Percentiles rank a stretch among this genome's conserved stretches.
These are phyloP conservation scores for Drosophila ohnishii DNA, from an alignment of 1,140 invertebrate genomes.

Conservation along the genomic window DNA sequence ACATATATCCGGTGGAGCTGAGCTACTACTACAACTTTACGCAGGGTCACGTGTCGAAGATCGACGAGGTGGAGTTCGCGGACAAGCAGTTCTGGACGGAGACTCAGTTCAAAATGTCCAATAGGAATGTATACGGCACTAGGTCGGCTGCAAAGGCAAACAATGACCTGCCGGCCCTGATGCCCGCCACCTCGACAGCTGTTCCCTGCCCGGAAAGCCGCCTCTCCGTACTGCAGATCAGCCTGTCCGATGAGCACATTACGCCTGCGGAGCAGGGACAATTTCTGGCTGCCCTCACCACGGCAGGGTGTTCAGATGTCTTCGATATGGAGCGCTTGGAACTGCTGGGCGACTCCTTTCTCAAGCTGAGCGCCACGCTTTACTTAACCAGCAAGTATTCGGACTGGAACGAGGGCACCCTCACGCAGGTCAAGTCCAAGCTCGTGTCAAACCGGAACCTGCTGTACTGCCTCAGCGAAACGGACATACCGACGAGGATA, in stretches of 20 bases:
- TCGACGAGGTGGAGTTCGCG: slow-evolving; percentile 48
- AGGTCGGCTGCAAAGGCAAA: neutral
- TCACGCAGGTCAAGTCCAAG: slow-evolving; percentile 90
- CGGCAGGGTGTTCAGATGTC: slow-evolving; percentile 88
- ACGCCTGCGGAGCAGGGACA: slow-evolving; percentile 77
- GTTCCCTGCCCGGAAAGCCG: neutral
- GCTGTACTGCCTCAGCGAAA: slow-evolving; percentile 86
- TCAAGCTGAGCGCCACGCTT: slow-evolving; percentile 91
- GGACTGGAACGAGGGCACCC: slow-evolving; percentile 88
- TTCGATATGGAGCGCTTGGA: slow-evolving; percentile 93
- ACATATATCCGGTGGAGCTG: slow-evolving; percentile 87
- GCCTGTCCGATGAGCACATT: slow-evolving; percentile 38
- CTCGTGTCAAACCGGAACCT: slow-evolving; percentile 93
- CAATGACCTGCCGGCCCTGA: slow-evolving; percentile 27
- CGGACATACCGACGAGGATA: slow-evolving; percentile 62
- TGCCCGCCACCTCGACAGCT: neutral
- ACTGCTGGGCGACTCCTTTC: slow-evolving; percentile 94
- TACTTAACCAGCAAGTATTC: slow-evolving; percentile 89
- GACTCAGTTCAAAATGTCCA: slow-evolving; percentile 64
- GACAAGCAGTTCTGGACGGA: slow-evolving; percentile 55
- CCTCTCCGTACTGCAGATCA: slow-evolving; percentile 42
- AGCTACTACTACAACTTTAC: slow-evolving; percentile 85
- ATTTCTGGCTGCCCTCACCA: slow-evolving; percentile 88
- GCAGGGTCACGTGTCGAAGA: slow-evolving; percentile 9
- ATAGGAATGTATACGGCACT: slow-evolving; percentile 34